A percentile compares a stretch with the other conserved stretches of the same genome.
These are phyloP conservation scores for Cantharis rustica DNA, from an alignment of 2,888 invertebrate species.

Conservation along the genomic window DNA sequence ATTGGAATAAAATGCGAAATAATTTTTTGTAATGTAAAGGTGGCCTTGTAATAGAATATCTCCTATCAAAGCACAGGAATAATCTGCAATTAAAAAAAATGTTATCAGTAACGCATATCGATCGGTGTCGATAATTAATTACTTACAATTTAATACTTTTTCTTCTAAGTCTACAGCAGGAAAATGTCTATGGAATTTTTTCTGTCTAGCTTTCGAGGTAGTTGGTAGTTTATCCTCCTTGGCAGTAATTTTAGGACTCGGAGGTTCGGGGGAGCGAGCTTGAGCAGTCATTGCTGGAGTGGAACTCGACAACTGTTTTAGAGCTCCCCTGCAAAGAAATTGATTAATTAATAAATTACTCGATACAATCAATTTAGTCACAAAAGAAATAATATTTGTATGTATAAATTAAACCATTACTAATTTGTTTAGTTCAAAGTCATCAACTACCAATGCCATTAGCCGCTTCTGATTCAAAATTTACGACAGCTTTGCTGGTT, in stretches of 20 bases:
- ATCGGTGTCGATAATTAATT: conserved; percentile 34
- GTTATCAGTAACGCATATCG: background rate
- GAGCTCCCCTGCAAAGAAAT: conserved; percentile 58
- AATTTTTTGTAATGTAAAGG: conserved; percentile 91
- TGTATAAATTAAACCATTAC: too few relatives aligned
- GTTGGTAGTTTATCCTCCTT: conserved; percentile 54
- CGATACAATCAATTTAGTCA: background rate
- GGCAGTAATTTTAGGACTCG: conserved; percentile 36
- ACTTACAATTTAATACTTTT: conserved; percentile 82
- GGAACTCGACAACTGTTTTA: conserved; percentile 65
- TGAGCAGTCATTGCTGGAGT: conserved; percentile 58
- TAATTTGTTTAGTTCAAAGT: too few relatives aligned
- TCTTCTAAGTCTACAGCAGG: conserved; percentile 83
- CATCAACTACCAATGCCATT: too few relatives aligned
- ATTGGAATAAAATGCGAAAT: conserved; percentile 95
- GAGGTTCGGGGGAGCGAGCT: conserved; percentile 35
- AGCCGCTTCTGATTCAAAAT: too few relatives aligned
- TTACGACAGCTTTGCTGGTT: background rate
- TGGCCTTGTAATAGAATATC: conserved; percentile 93
- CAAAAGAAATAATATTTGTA: background rate
- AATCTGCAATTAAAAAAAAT: conserved; percentile 66
- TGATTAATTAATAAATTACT: conserved; percentile 10
- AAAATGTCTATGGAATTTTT: conserved; percentile 89
- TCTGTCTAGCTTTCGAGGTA: conserved; percentile 78
- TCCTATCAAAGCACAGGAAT: conserved; percentile 89